Evolutionary conservation across 2,888 invertebrate species (phyloP).

Genomic region (Microdon myrmicae): DNA sequence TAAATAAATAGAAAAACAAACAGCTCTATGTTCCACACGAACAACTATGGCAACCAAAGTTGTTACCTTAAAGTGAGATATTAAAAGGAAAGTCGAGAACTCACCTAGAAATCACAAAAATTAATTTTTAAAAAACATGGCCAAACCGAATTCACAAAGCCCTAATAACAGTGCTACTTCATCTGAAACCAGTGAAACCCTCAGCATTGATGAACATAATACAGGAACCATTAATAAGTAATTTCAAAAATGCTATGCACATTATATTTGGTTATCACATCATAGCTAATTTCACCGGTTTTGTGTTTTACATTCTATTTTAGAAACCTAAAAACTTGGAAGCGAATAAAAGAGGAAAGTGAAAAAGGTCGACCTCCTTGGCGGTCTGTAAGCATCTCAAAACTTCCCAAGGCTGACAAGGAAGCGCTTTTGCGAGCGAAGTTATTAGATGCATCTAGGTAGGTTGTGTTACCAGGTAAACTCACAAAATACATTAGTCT

Average conservation of each 20-base stretch:
- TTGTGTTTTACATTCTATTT: no score
- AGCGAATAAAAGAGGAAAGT: conserved; percentile 62
- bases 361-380: conserved; percentile 65
- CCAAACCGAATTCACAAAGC: conserved; percentile 43
- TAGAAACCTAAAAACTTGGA: conserved; percentile 62
- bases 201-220: conserved; percentile 60
- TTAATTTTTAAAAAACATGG: conserved; percentile 24
- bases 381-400: conserved; percentile 64
- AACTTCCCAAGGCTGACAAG: conserved; percentile 63
- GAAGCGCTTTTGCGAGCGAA: conserved; percentile 64
- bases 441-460: conserved; percentile 65
- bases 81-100: no score
- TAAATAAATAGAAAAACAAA: no score
- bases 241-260: conserved; percentile 3
- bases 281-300: no score
- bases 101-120: no score
- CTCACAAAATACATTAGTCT: no score
- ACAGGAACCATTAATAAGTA: conserved; percentile 35
- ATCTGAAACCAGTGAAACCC: conserved; percentile 64
- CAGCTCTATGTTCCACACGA: no score
- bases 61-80: no score
- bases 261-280: conserved; percentile 23
- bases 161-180: conserved; percentile 62
- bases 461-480: no score
- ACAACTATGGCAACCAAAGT: no score